Percentiles rank a stretch among this genome's conserved stretches.
Evolutionary conservation across 2,113 vertebrate species (phyloP).

Genomic region (Microtus oregoni): DNA sequence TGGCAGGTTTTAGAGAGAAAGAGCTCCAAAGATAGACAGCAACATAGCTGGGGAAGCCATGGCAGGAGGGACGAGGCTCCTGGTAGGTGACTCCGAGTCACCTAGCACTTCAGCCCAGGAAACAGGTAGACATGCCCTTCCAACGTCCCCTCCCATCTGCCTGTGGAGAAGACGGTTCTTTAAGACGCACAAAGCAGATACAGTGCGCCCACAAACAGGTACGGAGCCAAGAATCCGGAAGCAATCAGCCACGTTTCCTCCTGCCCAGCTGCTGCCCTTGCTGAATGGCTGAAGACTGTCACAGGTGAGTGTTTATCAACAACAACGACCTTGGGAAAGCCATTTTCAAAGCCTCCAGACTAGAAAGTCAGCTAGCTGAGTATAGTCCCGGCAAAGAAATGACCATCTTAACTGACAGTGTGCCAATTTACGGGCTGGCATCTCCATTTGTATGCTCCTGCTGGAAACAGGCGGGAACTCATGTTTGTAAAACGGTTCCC

Average conservation of each 20-base stretch:
- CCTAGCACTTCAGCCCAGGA: background rate
- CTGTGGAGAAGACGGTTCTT: background rate
- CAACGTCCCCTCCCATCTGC: background rate
- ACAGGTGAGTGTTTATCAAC: background rate
- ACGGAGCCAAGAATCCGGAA: background rate
- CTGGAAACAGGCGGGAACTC: background rate
- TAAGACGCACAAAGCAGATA: background rate
- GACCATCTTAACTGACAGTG: slow-evolving; percentile 32
- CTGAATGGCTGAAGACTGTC: slow-evolving; percentile 55
- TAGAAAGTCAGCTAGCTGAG: slow-evolving; percentile 21
- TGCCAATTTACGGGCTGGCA: background rate
- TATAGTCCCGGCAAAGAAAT: slow-evolving; percentile 4
- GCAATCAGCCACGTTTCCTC: slow-evolving; percentile 52
- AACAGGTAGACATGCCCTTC: background rate
- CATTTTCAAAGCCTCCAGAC: slow-evolving; percentile 29
- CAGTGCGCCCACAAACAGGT: background rate
- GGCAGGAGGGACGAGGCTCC: background rate
- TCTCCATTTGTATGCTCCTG: background rate
- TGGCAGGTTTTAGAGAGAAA: background rate
- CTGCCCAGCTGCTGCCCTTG: background rate
- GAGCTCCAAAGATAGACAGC: background rate
- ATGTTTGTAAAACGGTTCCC: background rate
- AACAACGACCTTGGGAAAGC: slow-evolving; percentile 37
- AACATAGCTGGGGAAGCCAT: background rate
- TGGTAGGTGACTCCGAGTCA: background rate